A percentile compares a stretch with the other conserved stretches of the same genome.
These are phyloP conservation scores for Trisateles emortualis DNA, from an alignment of 2,888 invertebrate genomes.

Conservation along the genomic window DNA sequence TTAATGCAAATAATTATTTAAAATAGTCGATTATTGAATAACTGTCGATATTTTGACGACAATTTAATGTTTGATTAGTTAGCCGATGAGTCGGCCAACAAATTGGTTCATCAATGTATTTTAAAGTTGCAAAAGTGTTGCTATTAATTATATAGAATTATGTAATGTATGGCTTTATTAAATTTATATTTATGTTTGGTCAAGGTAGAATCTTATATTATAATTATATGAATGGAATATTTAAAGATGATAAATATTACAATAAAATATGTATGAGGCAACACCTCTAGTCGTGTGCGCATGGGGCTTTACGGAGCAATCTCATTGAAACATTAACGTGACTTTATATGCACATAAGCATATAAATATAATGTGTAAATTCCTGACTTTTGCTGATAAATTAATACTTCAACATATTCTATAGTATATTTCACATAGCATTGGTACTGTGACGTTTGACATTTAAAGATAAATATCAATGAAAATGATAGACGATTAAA, in stretches of 20 bases:
- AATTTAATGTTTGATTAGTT: not conserved
- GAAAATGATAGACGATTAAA: no score
- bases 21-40: not conserved
- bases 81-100: not conserved
- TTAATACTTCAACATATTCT: not conserved
- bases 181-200: not conserved
- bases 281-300: constrained; percentile 45
- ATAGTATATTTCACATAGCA: no score
- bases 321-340: constrained; percentile 29
- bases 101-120: not conserved
- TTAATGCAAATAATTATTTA: not conserved
- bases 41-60: not conserved
- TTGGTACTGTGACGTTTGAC: no score
- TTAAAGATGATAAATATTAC: not conserved
- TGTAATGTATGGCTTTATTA: not conserved
- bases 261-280: constrained; percentile 17
- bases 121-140: not conserved
- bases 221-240: not conserved
- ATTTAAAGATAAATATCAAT: no score
- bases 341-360: constrained; percentile 12
- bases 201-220: not conserved
- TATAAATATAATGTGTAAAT: constrained; percentile 9
- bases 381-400: constrained; percentile 11
- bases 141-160: not conserved
- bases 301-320: constrained; percentile 35